Evolutionary conservation across 2,797 vertebrate genomes (phyloP), one percentile per base, ranked within the genome.

Genomic region (Centroberyx gerrardi): DNA sequence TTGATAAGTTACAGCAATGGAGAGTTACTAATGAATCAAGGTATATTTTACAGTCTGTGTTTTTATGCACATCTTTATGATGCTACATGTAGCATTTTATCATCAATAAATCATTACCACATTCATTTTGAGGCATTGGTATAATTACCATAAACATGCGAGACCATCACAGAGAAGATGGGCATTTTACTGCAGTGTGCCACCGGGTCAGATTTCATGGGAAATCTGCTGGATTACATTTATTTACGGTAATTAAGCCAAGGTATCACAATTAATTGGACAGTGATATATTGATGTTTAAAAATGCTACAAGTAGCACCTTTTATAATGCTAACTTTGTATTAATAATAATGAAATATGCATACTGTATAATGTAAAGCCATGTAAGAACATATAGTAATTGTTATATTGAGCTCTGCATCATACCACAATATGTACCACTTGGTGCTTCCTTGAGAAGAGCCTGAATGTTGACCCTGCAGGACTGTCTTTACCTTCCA

Each of bases 401-500:
- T 12, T 2, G 27, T 12, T 28, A 28, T 13, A 8, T 22, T 12
- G 18, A 51, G 12, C 29, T 38, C 48, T 29, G 13, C 38, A n/a
- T 38, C 56, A 22, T 17, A 22, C 7, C 53, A 28, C 15, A 51
- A 27, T 51, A 10, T 36, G 9, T 49, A 63, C 17, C 18, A 46
- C 22, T 49, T 38, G 4, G 46, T 48, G 7, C 12, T 31, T 65
- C 0, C n/a, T 10, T 61, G 60, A 60, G 49, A 12, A 9, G 8
- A 12, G 28, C 2, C 14, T 63, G 56, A 53, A 69, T 54, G 75
- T 88, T 92, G 90, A 96, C 87, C 87, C 84, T 0, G 8, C 28
- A 59, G 76, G 91, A 78, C 75, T 95, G 90, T 95, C 92, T 94
- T 95, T 95, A 93, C 90, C 91, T 94, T 97, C 94, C 97, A 98